Conservation (phyloP, 2,797 vertebrate species). For the Ctenochaetus hawaiiensis region DNA sequence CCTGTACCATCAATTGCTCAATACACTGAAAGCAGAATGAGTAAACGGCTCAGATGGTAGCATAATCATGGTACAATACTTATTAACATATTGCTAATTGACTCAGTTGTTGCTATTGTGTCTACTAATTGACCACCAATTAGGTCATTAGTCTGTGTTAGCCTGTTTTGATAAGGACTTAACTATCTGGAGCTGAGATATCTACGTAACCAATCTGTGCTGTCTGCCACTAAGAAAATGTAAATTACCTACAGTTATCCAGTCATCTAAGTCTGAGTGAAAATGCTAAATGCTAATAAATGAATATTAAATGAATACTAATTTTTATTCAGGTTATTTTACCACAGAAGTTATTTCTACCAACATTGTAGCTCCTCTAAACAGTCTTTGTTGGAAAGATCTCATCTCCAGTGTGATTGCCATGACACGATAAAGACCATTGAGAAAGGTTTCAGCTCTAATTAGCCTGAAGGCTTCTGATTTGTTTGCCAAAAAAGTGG, state of each 20-base stretch:
- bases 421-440: slow-evolving; percentile 3
- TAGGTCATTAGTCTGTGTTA: slow-evolving; percentile 71
- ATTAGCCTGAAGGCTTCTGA: neutral
- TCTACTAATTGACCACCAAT: slow-evolving; percentile 70
- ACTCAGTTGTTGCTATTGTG: slow-evolving; percentile 66
- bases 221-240: slow-evolving; percentile 68
- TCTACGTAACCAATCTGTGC: slow-evolving; percentile 56
- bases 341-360: neutral
- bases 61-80: slow-evolving; percentile 42
- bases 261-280: slow-evolving; percentile 47
- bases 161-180: slow-evolving; percentile 68
- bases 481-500: neutral
- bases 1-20: neutral
- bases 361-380: neutral
- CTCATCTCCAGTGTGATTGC: slow-evolving; percentile 39
- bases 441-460: neutral
- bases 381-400: neutral
- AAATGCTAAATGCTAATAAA: slow-evolving; percentile 33
- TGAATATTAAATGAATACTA: slow-evolving; percentile 17
- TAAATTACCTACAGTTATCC: slow-evolving; percentile 62
- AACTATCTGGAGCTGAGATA: slow-evolving; percentile 54
- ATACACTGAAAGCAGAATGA: slow-evolving; percentile 42
- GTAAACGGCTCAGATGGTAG: slow-evolving; percentile 18
- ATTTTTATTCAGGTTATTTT: slow-evolving; percentile 11
- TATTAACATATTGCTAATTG: slow-evolving; percentile 75